A percentile compares a stretch with the other conserved stretches of the same genome.
Evolutionary conservation across 1,140 invertebrate species (phyloP).

Genomic region (Ips nitidus): DNA sequence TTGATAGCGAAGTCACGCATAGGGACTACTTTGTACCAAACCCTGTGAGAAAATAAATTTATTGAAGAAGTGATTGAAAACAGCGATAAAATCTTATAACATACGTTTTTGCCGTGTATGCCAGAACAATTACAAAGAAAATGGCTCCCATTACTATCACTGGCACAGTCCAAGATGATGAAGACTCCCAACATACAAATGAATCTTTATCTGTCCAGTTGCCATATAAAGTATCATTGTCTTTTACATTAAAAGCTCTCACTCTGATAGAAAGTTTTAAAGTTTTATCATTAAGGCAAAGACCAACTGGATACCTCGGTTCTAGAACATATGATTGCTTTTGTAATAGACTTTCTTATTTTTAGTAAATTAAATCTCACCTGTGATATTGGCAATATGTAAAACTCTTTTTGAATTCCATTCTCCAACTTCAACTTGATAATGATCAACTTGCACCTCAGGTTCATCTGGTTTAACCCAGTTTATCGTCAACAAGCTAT

Average conservation of each 20-base stretch:
- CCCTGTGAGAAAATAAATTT: constrained; percentile 12
- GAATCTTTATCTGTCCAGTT: constrained; percentile 53
- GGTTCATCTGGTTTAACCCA: constrained; percentile 62
- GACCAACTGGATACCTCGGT: constrained; percentile 45
- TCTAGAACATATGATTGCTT: constrained; percentile 31
- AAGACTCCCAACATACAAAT: too few relatives aligned
- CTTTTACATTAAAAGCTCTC: constrained; percentile 44
- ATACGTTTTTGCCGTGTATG: constrained; percentile 53
- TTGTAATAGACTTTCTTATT: too few relatives aligned
- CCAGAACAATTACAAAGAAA: constrained; percentile 45
- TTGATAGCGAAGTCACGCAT: constrained; percentile 60
- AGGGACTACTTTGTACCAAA: constrained; percentile 7
- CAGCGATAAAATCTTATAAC: constrained; percentile 11
- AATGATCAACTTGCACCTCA: constrained; percentile 64
- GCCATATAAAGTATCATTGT: constrained; percentile 46
- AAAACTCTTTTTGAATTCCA: constrained; percentile 43
- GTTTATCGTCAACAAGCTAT: constrained; percentile 53
- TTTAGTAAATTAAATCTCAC: constrained; percentile 26
- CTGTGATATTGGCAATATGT: constrained; percentile 52
- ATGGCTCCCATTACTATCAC: constrained; percentile 38
- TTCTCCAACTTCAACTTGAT: constrained; percentile 57
- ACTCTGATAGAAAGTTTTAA: constrained; percentile 48
- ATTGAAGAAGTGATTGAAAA: neutral
- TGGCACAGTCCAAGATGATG: too few relatives aligned
- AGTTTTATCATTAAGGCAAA: constrained; percentile 49